Evolutionary conservation across 2,888 invertebrate genomes (phyloP).

Genomic region (Tortricodes alternella): DNA sequence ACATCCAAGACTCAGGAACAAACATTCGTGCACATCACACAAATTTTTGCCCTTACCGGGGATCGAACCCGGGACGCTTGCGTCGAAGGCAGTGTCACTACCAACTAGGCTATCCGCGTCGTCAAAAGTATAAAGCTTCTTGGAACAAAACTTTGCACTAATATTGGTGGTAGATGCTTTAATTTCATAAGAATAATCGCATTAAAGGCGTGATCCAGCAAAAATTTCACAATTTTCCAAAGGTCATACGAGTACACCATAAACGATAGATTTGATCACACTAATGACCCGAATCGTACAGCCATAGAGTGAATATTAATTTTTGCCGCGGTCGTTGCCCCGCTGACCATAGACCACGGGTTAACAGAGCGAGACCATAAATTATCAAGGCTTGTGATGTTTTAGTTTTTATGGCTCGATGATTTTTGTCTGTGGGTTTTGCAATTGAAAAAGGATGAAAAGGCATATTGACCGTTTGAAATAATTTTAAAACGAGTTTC

Average conservation of each 20-base stretch:
- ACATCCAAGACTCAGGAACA: no score
- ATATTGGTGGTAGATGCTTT: no score
- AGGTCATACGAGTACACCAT: constrained; percentile 7
- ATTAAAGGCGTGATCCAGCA: background rate
- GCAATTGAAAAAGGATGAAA: constrained; percentile 13
- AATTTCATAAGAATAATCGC: background rate
- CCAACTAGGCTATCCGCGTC: no score
- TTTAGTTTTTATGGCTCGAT: constrained; percentile 26
- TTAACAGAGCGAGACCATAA: constrained; percentile 67
- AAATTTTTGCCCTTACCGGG: no score
- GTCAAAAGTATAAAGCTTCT: no score
- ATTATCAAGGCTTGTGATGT: constrained; percentile 31
- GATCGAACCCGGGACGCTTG: no score
- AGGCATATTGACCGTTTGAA: background rate
- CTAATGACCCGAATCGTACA: constrained; percentile 10
- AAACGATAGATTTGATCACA: constrained; percentile 2
- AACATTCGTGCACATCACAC: no score
- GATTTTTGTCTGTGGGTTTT: constrained; percentile 17
- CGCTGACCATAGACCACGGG: constrained; percentile 63
- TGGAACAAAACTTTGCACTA: no score
- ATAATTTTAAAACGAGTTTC: no score
- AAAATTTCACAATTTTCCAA: background rate
- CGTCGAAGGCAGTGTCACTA: no score
- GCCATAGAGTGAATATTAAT: constrained; percentile 52
- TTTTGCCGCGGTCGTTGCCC: constrained; percentile 62